phyloP scores from a whole-genome alignment of 2,888 invertebrate species.

The Lasioglossum figueresi region DNA sequence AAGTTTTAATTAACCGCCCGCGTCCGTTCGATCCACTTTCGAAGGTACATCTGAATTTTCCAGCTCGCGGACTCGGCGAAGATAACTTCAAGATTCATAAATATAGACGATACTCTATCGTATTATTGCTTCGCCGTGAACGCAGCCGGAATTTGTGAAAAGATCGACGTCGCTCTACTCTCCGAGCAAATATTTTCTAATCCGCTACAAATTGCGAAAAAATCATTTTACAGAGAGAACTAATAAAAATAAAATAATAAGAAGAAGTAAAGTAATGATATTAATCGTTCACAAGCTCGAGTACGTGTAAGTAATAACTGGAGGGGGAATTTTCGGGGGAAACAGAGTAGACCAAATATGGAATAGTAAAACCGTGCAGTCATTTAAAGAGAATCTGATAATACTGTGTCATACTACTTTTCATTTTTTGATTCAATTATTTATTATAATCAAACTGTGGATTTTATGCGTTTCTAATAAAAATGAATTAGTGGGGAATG shows the following conservation, averaged over 20 bases:
- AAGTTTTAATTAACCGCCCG: constrained; percentile 58
- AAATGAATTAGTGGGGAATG: too few relatives aligned
- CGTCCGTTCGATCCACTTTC: constrained; percentile 41
- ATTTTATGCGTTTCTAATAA: too few relatives aligned
- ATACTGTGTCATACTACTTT: too few relatives aligned
- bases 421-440: too few relatives aligned
- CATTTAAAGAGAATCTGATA: too few relatives aligned
- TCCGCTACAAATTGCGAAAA: not conserved
- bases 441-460: too few relatives aligned
- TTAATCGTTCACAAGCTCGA: not conserved
- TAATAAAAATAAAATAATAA: not conserved
- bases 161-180: not conserved
- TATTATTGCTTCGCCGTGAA: constrained; percentile 10
- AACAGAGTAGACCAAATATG: too few relatives aligned
- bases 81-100: constrained; percentile 46
- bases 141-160: not conserved
- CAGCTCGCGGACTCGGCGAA: not conserved
- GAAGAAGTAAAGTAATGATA: too few relatives aligned
- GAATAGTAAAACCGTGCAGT: too few relatives aligned
- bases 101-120: constrained; percentile 30
- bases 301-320: too few relatives aligned
- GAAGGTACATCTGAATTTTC: constrained; percentile 48
- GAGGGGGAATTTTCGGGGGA: too few relatives aligned
- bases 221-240: not conserved
- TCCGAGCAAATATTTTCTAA: not conserved